phyloP scores from a whole-genome alignment of 2,113 vertebrate species.

The Holacanthus passer region DNA sequence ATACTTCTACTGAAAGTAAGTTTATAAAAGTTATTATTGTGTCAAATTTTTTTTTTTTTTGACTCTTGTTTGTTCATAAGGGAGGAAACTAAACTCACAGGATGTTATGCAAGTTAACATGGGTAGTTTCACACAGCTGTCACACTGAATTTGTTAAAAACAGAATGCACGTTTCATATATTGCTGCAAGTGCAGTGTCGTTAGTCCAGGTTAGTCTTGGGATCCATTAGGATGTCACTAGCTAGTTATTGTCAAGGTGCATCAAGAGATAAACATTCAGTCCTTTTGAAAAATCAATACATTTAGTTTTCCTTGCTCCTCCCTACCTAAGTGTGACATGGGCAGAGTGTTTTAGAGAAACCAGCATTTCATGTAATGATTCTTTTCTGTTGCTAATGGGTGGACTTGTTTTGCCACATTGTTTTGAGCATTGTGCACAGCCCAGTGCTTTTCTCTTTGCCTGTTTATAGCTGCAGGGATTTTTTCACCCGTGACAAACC shows the following conservation, averaged over 20 bases:
- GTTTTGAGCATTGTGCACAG: conserved; percentile 30
- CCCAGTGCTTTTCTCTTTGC: conserved; percentile 11
- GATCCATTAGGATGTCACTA: no score
- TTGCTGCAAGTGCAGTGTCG: background rate
- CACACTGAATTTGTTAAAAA: background rate
- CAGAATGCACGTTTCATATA: background rate
- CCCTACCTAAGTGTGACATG: background rate
- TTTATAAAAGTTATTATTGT: no score
- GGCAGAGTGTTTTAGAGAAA: conserved; percentile 15
- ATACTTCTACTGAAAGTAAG: background rate
- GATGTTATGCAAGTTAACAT: background rate
- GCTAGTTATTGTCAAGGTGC: background rate
- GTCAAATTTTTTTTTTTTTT: background rate
- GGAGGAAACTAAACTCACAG: background rate
- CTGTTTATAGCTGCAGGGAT: conserved; percentile 36
- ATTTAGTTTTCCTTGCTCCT: conserved; percentile 4
- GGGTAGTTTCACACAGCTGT: background rate
- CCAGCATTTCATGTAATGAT: conserved; percentile 17
- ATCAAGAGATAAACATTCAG: background rate
- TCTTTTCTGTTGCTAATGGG: conserved; percentile 29
- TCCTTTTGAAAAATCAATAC: background rate
- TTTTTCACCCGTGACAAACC: conserved; percentile 28
- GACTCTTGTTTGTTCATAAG: background rate
- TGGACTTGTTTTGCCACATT: conserved; percentile 76
- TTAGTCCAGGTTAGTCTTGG: background rate